A percentile compares a stretch with the other conserved stretches of the same genome.
These are phyloP conservation scores for Sciurus carolinensis DNA, from an alignment of 2,797 vertebrate species.

Conservation along the genomic window DNA sequence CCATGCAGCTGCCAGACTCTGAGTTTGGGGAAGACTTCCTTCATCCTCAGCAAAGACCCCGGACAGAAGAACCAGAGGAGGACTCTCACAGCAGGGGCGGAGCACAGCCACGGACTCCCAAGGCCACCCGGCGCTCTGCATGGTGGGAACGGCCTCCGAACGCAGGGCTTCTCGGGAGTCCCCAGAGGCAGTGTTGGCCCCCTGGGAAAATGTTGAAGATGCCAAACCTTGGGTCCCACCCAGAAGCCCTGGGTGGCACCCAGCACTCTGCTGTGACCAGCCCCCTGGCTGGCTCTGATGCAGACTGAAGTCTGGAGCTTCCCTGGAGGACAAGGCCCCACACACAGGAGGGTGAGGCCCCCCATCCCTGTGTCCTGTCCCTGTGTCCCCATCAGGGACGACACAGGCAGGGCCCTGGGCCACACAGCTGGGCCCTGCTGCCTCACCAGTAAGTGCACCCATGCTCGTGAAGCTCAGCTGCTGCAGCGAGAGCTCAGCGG, in stretches of 20 bases:
- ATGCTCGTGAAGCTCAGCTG: background rate
- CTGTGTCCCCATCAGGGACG: too few relatives aligned
- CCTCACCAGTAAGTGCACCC: background rate
- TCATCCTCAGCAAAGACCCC: background rate
- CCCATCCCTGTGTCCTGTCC: too few relatives aligned
- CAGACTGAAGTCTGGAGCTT: background rate
- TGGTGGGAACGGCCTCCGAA: background rate
- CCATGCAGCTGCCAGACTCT: background rate
- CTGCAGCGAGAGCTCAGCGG: background rate
- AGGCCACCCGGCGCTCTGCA: too few relatives aligned
- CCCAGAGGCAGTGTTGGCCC: background rate
- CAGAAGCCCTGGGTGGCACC: background rate
- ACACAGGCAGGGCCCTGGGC: background rate
- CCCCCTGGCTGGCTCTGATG: background rate
- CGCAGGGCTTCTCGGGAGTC: background rate
- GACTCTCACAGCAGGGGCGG: too few relatives aligned
- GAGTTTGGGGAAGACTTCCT: background rate
- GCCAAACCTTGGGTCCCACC: background rate
- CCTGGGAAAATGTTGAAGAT: background rate
- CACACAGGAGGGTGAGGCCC: background rate
- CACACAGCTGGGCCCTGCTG: accelerated
- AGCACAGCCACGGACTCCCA: too few relatives aligned
- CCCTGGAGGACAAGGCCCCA: background rate
- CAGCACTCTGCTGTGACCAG: background rate
- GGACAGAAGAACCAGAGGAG: background rate